phyloP scores from a whole-genome alignment of 1,140 invertebrate genomes.

The Lutraria rhynchaena region DNA sequence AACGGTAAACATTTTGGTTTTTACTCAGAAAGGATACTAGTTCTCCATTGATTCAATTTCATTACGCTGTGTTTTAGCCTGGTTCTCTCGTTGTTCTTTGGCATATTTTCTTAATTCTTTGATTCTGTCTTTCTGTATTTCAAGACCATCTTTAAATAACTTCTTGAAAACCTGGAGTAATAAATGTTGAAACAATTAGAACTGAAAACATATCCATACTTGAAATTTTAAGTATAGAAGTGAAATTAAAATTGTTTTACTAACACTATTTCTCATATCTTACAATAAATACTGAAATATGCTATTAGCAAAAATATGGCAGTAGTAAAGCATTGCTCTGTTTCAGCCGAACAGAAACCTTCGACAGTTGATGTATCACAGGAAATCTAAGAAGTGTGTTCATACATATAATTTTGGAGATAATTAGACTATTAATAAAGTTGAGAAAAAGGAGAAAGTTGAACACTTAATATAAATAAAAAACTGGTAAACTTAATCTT shows the following conservation, averaged over 20 bases:
- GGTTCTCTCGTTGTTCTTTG: constrained; percentile 76
- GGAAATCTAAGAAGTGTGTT: too few relatives aligned
- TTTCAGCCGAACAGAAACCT: too few relatives aligned
- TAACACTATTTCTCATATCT: too few relatives aligned
- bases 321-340: neutral
- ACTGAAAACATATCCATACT: neutral
- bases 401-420: too few relatives aligned
- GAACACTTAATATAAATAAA: too few relatives aligned
- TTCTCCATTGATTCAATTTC: constrained; percentile 81
- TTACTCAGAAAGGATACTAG: constrained; percentile 82
- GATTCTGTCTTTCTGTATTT: constrained; percentile 81
- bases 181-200: neutral
- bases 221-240: neutral
- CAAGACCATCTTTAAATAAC: constrained; percentile 80
- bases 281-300: too few relatives aligned
- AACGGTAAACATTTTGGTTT: too few relatives aligned
- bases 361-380: too few relatives aligned
- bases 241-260: too few relatives aligned
- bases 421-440: too few relatives aligned
- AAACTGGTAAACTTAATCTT: too few relatives aligned
- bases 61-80: constrained; percentile 73
- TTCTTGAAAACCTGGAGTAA: constrained; percentile 78
- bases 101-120: constrained; percentile 80
- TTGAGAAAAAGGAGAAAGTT: too few relatives aligned
- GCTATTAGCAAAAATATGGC: neutral